Conservation (phyloP, 2,113 vertebrate genomes). For the Pachyramphus minor region DNA sequence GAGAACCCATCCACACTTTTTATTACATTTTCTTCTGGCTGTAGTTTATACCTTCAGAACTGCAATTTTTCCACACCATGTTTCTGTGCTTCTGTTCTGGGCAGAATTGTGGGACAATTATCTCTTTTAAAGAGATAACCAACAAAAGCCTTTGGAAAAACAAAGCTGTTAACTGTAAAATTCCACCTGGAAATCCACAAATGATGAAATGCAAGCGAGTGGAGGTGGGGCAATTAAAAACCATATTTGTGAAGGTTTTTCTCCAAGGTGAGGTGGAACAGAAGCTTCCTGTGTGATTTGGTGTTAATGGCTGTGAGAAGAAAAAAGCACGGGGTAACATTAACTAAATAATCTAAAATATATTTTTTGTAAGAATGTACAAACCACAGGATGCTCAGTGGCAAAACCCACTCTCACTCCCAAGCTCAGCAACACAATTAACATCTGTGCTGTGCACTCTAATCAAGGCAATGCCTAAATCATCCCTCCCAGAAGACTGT, state of each 20-base stretch:
- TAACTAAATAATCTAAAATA: not conserved
- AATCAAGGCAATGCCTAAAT: not conserved
- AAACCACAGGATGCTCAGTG: not conserved
- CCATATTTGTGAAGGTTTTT: not conserved
- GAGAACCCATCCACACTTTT: not conserved
- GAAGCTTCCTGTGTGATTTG: not conserved
- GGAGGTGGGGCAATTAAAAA: not conserved
- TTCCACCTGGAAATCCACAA: not conserved
- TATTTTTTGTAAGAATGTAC: not conserved
- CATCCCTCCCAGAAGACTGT: not conserved
- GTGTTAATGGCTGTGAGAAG: not conserved
- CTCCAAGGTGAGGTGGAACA: not conserved
- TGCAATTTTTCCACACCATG: not conserved
- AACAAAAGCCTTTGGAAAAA: not conserved
- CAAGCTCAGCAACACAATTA: not conserved
- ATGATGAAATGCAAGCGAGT: not conserved
- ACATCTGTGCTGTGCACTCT: not conserved
- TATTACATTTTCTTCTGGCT: not conserved
- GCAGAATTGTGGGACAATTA: not conserved
- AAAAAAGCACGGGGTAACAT: not conserved
- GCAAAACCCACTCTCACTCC: not conserved
- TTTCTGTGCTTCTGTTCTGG: not conserved
- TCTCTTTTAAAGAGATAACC: not conserved
- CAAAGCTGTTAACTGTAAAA: not conserved
- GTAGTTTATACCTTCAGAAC: not conserved